Conservation (phyloP, 2,797 vertebrate genomes). For the Uromys caudimaculatus region DNA sequence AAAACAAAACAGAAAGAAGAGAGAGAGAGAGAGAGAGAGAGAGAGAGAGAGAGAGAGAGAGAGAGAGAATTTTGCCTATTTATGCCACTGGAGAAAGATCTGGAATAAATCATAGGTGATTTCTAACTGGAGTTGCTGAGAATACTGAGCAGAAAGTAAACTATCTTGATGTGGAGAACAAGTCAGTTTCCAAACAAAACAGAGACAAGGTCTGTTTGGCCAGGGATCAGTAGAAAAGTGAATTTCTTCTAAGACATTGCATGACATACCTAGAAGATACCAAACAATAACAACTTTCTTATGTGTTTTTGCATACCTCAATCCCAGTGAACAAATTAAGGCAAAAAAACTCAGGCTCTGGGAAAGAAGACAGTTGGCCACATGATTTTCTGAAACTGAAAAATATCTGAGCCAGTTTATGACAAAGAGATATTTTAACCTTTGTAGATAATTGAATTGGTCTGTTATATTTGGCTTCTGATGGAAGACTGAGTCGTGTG, state of each 20-base stretch:
- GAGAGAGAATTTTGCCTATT: too few species aligned
- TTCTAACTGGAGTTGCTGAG: background rate
- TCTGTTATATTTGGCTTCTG: background rate
- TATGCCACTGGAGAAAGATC: background rate
- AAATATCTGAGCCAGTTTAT: rapidly evolving
- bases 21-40: rapidly evolving
- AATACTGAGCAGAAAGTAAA: background rate
- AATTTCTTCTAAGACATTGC: background rate
- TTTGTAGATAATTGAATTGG: background rate
- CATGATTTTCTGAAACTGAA: background rate
- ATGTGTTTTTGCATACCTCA: background rate
- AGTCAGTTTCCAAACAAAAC: background rate
- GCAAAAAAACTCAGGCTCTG: background rate
- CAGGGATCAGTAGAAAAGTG: background rate
- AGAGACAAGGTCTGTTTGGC: background rate
- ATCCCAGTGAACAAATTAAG: background rate
- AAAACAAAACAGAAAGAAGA: background rate
- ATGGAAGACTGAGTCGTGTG: background rate
- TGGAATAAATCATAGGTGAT: background rate
- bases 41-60: too few species aligned
- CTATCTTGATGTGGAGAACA: background rate
- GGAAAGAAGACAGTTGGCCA: background rate
- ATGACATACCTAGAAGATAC: background rate
- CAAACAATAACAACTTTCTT: background rate
- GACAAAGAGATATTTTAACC: background rate